Percentiles rank a stretch among this genome's conserved stretches.
Conservation (phyloP, 2,888 invertebrate species). For the Pherbina coryleti region DNA sequence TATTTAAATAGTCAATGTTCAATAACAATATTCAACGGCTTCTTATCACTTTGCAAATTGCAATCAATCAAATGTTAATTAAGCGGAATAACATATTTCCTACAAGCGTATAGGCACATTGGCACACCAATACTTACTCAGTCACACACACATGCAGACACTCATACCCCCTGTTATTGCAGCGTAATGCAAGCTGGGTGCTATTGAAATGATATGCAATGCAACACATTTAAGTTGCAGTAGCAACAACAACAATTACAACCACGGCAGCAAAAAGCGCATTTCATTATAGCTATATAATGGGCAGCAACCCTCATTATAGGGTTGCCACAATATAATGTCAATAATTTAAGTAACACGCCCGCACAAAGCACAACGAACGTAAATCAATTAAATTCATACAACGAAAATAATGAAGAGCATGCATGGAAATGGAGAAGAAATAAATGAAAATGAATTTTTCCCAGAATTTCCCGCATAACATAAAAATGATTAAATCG, state of each 20-base stretch:
- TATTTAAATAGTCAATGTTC: too few species aligned
- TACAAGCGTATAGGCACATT: too few species aligned
- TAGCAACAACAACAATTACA: background rate
- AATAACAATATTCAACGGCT: too few species aligned
- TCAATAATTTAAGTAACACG: slow-evolving; percentile 5
- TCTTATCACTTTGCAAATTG: too few species aligned
- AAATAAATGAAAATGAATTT: background rate
- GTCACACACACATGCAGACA: too few species aligned
- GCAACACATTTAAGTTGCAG: too few species aligned
- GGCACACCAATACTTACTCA: too few species aligned
- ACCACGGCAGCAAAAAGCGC: background rate
- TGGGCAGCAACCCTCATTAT: background rate
- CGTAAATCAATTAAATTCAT: slow-evolving; percentile 12
- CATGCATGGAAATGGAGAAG: background rate
- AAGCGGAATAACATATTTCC: too few species aligned
- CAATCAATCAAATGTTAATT: too few species aligned
- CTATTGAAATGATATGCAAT: too few species aligned
- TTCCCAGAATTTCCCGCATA: slow-evolving; percentile 2
- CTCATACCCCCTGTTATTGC: too few species aligned
- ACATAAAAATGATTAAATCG: background rate
- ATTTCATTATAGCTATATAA: background rate
- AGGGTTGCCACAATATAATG: background rate
- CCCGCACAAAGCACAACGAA: background rate
- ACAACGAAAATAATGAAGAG: background rate
- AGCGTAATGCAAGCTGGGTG: too few species aligned